Percentiles rank a stretch among this genome's conserved stretches.
These are phyloP conservation scores for Actinia tenebrosa DNA, from an alignment of 64 coral and sea anemone species.

Conservation along the genomic window DNA sequence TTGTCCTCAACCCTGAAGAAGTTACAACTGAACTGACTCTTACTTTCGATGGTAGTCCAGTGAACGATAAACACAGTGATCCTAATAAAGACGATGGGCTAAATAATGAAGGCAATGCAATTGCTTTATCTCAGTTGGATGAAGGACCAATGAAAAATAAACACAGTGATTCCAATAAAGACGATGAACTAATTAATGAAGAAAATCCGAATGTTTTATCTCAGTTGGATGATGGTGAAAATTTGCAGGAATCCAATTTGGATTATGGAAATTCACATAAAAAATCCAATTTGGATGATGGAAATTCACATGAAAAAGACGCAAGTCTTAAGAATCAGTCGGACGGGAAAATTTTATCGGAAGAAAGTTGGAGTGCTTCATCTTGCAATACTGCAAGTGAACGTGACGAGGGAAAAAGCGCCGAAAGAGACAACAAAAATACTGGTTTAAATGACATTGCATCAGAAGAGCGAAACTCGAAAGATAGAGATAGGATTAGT, in stretches of 20 bases:
- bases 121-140: neutral
- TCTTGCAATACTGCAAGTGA: neutral
- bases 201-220: neutral
- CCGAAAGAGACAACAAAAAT: neutral
- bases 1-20: neutral
- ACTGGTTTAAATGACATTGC: neutral
- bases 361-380: neutral
- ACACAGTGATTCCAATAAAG: neutral
- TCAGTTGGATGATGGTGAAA: neutral
- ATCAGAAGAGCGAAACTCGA: neutral
- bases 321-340: no score
- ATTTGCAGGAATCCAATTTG: neutral
- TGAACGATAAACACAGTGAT: neutral
- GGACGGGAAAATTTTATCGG: neutral
- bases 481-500: neutral
- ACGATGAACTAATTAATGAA: no score
- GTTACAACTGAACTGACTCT: neutral
- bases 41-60: neutral
- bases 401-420: neutral
- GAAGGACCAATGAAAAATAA: neutral
- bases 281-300: neutral
- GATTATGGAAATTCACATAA: neutral
- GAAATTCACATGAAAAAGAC: neutral
- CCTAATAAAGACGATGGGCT: neutral
- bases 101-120: no score